These are phyloP conservation scores for Trialeurodes vaporariorum DNA, from an alignment of 1,140 invertebrate genomes.

Conservation along the genomic window DNA sequence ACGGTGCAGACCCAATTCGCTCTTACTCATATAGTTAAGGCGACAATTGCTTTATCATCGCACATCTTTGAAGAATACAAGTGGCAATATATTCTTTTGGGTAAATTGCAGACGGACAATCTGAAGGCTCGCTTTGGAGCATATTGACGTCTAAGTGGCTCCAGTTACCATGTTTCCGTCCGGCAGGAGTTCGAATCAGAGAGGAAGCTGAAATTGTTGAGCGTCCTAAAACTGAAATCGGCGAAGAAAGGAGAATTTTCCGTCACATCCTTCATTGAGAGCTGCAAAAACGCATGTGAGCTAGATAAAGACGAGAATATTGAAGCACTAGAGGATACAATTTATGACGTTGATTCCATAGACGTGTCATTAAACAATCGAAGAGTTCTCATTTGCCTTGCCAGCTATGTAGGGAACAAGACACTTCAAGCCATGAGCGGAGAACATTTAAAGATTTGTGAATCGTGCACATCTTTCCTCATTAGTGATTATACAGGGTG, in stretches of 20 bases:
- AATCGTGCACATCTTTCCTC: neutral
- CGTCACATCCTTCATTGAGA: neutral
- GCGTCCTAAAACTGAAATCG: neutral
- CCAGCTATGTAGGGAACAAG: neutral
- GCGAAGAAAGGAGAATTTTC: constrained; percentile 1
- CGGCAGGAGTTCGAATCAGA: constrained; percentile 1
- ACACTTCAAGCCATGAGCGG: neutral
- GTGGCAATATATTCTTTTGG: neutral
- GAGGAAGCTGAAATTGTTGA: neutral
- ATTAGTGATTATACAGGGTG: too few relatives aligned
- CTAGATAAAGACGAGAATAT: neutral
- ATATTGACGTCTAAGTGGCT: neutral
- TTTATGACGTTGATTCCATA: neutral
- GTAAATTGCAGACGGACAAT: constrained; percentile 6
- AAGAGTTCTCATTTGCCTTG: neutral
- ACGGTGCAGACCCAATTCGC: neutral
- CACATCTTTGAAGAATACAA: neutral
- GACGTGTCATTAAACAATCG: neutral
- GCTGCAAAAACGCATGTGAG: neutral
- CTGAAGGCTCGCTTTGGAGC: neutral
- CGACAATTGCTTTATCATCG: neutral
- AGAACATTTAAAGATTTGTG: neutral
- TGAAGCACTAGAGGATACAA: neutral
- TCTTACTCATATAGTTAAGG: neutral
- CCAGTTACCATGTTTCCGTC: constrained; percentile 3